Evolutionary conservation across 1,140 invertebrate genomes (phyloP).

Genomic region (Dolichoris vasculosae): DNA sequence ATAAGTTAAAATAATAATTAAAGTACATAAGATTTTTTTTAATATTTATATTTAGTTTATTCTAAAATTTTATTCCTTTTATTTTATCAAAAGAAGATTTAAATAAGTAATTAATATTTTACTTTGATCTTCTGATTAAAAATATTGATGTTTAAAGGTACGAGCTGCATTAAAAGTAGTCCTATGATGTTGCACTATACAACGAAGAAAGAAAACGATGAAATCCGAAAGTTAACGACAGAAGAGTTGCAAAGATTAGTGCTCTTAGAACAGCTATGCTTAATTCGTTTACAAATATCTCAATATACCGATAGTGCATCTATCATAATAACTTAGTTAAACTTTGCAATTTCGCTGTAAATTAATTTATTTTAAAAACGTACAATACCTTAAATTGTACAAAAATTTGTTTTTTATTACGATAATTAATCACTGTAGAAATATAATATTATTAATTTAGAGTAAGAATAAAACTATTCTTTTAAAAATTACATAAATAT

Average conservation of each 20-base stretch:
- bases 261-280: constrained; percentile 53
- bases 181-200: constrained; percentile 19
- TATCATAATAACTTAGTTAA: neutral
- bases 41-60: neutral
- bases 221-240: constrained; percentile 52
- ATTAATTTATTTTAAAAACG: too few species aligned
- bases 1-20: constrained; percentile 15
- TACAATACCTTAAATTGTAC: too few species aligned
- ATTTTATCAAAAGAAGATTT: neutral
- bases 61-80: neutral
- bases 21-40: neutral
- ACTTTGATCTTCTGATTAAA: neutral
- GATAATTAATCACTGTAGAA: too few species aligned
- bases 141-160: constrained; percentile 55
- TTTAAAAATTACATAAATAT: neutral
- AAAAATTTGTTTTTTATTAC: too few species aligned
- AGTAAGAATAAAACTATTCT: too few species aligned
- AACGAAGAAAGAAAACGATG: constrained; percentile 52
- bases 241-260: constrained; percentile 55
- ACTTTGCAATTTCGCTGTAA: neutral
- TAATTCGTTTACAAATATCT: constrained; percentile 50
- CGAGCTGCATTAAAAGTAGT: constrained; percentile 29
- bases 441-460: too few species aligned
- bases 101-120: constrained; percentile 14
- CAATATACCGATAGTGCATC: constrained; percentile 17